These are phyloP conservation scores for Apis cerana DNA, from an alignment of 1,140 invertebrate genomes.

Conservation along the genomic window DNA sequence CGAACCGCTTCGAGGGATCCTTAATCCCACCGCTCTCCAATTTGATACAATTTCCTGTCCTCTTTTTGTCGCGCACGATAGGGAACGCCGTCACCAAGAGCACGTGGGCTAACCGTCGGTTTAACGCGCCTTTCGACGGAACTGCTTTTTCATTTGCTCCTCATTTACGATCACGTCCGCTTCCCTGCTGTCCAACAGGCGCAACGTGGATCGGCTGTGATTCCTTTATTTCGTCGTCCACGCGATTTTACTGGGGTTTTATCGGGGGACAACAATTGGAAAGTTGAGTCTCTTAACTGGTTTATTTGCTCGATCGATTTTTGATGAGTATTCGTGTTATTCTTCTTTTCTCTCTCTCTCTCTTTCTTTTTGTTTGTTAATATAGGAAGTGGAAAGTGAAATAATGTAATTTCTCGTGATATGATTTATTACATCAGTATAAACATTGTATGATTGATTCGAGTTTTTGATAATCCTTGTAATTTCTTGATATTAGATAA, in stretches of 20 bases:
- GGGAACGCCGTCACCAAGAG: constrained; percentile 47
- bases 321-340: no score
- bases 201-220: background rate
- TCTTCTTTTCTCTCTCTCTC: background rate
- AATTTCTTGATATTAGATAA: no score
- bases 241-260: background rate
- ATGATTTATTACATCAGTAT: no score
- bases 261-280: background rate
- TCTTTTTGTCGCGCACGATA: constrained; percentile 57
- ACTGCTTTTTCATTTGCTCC: constrained; percentile 52
- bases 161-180: constrained; percentile 31
- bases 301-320: background rate
- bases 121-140: constrained; percentile 57
- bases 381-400: no score
- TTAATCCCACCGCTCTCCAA: constrained; percentile 73
- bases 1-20: constrained; percentile 64
- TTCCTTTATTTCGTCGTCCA: background rate
- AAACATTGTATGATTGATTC: no score
- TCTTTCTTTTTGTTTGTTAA: no score
- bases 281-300: background rate
- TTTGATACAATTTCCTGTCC: constrained; percentile 74
- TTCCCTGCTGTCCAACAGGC: background rate
- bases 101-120: constrained; percentile 49
- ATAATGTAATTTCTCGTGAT: no score
- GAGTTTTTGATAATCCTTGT: no score